Evolutionary conservation across 2,888 invertebrate species (phyloP), one percentile per base, ranked within the genome.

Genomic region (Dolichopus griseipennis): DNA sequence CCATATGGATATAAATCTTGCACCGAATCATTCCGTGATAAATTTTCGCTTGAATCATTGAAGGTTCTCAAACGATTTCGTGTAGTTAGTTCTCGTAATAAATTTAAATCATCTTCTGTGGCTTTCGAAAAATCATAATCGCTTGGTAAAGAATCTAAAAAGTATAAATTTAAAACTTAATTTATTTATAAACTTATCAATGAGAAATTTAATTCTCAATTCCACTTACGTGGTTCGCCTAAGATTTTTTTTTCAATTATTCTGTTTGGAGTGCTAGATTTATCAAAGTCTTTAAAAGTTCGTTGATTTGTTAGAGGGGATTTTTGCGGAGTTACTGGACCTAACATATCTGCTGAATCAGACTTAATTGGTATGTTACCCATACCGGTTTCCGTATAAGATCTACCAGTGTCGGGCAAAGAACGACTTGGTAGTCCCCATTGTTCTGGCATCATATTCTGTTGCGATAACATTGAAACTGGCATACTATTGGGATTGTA

Each of bases 361-460:
- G 37, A 10, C 71, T 68, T 15, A 66, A 66, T n/a, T 67, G 69
- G 9, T 68, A 61, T 52, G 64, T 68, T 1, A 67, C 65, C 41
- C 70, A 68, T 61, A 68, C 67, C 71, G 68, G 69, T 37, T 66
- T 68, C 12, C 37, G 68, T 43, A 66, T 66, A 61, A 68, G 64
- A 15, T 12, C 18, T 52, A 52, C 18, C 12, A 37, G 1, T 37
- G 8, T 12, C 37, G 8, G 27, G 5, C 5, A 27, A 27, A 27
- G 27, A 27, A 5, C 27, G 12, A 9, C 15, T 33, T 33, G 64
- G 64, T 33, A 33, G 1, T 64, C 64, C 64, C 22, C 22, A 64
- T 64, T 27, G 64, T 9, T 3, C 18, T 33, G 18, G 33, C 5
- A 6, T 15, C 20, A 61, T 61, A 12, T 18, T 7, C 2, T 18